Conservation (phyloP, 2,113 vertebrate species). For the Megaleporinus macrocephalus region DNA sequence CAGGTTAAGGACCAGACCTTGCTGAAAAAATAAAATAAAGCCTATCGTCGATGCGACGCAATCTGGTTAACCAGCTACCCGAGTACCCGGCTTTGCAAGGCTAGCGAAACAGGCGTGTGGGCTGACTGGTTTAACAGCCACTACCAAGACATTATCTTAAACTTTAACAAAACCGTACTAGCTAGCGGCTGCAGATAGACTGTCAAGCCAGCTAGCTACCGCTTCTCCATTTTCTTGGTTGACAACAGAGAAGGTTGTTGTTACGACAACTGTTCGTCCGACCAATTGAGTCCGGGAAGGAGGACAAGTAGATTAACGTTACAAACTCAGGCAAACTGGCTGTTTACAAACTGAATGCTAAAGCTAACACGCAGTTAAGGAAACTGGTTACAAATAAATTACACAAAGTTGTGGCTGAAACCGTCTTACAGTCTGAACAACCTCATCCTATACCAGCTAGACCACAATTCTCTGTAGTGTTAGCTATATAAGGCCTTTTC, state of each 20-base stretch:
- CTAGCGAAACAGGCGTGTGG: neutral
- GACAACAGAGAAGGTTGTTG: constrained; percentile 24
- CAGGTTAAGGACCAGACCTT: constrained; percentile 13
- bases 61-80: constrained; percentile 35
- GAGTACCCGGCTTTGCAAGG: neutral
- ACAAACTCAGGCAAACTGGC: neutral
- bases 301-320: neutral
- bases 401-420: neutral
- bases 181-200: constrained; percentile 7
- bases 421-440: neutral
- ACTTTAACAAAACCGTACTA: neutral
- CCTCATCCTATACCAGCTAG: neutral
- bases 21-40: constrained; percentile 40
- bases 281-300: neutral
- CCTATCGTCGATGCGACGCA: constrained; percentile 15
- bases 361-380: neutral
- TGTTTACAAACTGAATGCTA: neutral
- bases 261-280: constrained; percentile 17
- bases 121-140: neutral
- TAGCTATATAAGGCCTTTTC: constrained; percentile 15
- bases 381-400: neutral
- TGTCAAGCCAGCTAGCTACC: constrained; percentile 5
- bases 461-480: neutral
- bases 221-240: constrained; percentile 54
- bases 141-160: neutral